Percentiles rank a stretch among this genome's conserved stretches.
Conservation (phyloP, 2,113 vertebrate species). For the Cinclus cinclus region DNA sequence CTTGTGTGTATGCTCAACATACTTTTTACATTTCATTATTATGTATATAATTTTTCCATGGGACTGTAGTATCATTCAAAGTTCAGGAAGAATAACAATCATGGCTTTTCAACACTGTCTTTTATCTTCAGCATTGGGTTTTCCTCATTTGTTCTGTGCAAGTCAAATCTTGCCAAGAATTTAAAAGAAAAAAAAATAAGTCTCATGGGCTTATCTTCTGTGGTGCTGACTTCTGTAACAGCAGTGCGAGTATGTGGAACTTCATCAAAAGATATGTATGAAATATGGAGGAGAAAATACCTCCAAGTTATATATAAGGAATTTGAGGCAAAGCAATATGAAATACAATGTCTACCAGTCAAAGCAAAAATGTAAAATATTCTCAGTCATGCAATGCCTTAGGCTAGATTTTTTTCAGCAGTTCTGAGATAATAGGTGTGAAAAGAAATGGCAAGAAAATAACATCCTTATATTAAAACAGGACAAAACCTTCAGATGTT, state of each 20-base stretch:
- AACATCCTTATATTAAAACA: neutral
- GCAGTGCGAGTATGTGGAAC: neutral
- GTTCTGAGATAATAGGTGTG: neutral
- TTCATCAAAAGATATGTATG: neutral
- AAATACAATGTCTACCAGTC: neutral
- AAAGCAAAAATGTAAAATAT: neutral
- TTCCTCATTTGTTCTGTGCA: neutral
- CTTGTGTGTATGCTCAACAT: neutral
- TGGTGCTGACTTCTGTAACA: neutral
- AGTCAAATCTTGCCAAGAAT: neutral
- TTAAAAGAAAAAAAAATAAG: neutral
- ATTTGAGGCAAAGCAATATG: neutral
- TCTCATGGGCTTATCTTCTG: neutral
- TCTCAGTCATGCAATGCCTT: neutral
- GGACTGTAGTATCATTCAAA: neutral
- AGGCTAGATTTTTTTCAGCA: neutral
- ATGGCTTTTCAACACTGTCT: neutral
- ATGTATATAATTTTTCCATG: neutral
- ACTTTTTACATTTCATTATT: neutral
- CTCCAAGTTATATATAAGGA: neutral
- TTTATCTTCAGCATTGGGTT: neutral
- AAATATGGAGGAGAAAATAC: neutral
- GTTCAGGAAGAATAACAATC: neutral
- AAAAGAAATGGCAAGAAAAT: neutral
- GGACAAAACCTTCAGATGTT: neutral